Base-by-base conservation (phyloP, 2,113 vertebrate genomes). In the Carettochelys insculpta region DNA sequence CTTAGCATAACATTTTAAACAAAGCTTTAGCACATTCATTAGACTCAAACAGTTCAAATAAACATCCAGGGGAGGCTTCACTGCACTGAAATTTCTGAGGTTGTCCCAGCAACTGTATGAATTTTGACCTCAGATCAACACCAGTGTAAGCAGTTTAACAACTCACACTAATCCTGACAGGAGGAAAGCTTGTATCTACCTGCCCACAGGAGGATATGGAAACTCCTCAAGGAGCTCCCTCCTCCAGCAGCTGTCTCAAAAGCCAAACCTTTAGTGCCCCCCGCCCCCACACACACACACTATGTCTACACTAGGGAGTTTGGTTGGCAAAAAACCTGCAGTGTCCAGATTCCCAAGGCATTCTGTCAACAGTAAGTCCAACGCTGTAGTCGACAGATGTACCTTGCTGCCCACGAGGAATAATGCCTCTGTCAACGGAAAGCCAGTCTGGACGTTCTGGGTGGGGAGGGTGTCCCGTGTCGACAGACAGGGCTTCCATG, bases 141-240 rank as follows among this genome's bases (percentile, higher is more conserved):
- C 89, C 53, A 48, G 9, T 0, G 0, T n/a, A 54, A 78, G 54
- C 3, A 0, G 9, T 56, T 90, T 52, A 76, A 90, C 78, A 90
- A 20, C 68, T 73, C 41, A 83, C n/a, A 82, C 88, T 80, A 81
- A 82, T 83, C 47, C 78, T 90, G 82, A 92, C 87, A 95, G 77
- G 77, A 79, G 80, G 77, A 91, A 91, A 85, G 41, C 56, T 77
- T 34, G 0, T 89, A 75, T n/a, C 31, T 68, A 71, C 54, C 82
- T 58, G 76, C 29, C 53, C 0, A 0, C 47, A 31, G 13, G 87
- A 53, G 48, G 54, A 77, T 29, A 24, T n/a, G 87, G 31, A 48
- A 10, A 45, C 0, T 0, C 17, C 58, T n/a, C 48, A 79, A 3
- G 3, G 24, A 94, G 71, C 75, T n/a, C 38, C 58, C 77, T n/a